Evolutionary conservation across 2,888 invertebrate genomes (phyloP), one percentile per base, ranked within the genome.

Genomic region (Drosophila ezoana): DNA sequence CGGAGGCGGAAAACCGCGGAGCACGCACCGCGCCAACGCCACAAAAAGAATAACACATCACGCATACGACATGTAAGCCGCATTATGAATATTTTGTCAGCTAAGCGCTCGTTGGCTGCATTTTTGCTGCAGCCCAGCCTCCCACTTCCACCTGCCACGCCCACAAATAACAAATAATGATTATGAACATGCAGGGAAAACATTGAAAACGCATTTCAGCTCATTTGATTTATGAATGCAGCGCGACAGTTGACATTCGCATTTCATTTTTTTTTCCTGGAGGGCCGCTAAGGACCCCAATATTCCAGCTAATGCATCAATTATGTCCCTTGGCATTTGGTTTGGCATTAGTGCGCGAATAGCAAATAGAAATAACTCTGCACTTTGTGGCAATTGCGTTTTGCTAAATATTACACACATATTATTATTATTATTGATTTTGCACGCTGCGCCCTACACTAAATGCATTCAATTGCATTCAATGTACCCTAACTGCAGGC

Each of bases 81-180:
- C 88, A 86, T 88, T 85, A 81, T 86, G 81, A 83, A 83, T 86
- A 83, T 82, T 80, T 88, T 79, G 87, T 87, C 73, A 68, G 72
- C 76, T 78, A 76, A 71, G 57, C 77, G 68, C 64, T 54, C 47
- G 16, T 48, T 48, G 47, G 33, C 51, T 53, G 49, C 63, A 47
- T 32, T 52, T 52, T 53, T 54, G 18, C 33, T 35, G 13, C 20
- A 4, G 10, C 18, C 6, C 32, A 8, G 1, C 10, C 14, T 14
- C 45, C 23, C 43, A 3, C 20, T 10, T 8, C 28, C 23, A 8
- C 11, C 41, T 3, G 13, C 37, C 37, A 44, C 41, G 32, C 60
- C 23, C 33, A 49, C 58, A 63, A 64, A 74, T 67, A 72, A 70
- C 79, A 81, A 77, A 81, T 81, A 81, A 69, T 87, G 64, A 84